Conservation (phyloP, 2,113 vertebrate species). For the Hystrix brachyura region DNA sequence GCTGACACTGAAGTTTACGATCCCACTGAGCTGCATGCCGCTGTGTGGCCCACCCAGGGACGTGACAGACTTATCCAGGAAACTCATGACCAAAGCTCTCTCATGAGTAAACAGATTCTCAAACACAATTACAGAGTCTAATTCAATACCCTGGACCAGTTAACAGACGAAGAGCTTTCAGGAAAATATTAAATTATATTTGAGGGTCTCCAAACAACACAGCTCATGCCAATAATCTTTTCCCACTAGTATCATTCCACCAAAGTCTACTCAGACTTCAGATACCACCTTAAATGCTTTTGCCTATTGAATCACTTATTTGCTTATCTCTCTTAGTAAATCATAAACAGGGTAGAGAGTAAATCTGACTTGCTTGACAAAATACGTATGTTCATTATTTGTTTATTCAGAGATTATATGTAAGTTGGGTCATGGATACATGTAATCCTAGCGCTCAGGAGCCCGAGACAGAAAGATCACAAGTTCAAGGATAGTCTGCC, state of each 20-base stretch:
- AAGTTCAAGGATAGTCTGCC: not conserved
- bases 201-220: not conserved
- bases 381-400: not conserved
- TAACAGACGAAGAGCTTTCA: not conserved
- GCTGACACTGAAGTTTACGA: too few species aligned
- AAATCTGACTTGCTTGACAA: not conserved
- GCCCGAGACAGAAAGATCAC: not conserved
- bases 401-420: not conserved
- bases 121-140: not conserved
- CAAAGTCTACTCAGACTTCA: not conserved
- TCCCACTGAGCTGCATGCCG: too few species aligned
- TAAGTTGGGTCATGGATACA: not conserved
- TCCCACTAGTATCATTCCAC: not conserved
- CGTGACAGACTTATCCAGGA: not conserved
- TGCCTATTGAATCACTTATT: not conserved
- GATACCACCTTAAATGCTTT: not conserved
- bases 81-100: constrained; percentile 18
- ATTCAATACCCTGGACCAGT: not conserved
- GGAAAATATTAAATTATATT: not conserved
- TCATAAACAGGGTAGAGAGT: not conserved
- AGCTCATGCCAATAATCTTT: not conserved
- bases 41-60: too few species aligned
- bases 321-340: not conserved
- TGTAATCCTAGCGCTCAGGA: not conserved
- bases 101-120: not conserved